Evolutionary conservation across 2,888 invertebrate genomes (phyloP).

Genomic region (Dryobotodes eremita): DNA sequence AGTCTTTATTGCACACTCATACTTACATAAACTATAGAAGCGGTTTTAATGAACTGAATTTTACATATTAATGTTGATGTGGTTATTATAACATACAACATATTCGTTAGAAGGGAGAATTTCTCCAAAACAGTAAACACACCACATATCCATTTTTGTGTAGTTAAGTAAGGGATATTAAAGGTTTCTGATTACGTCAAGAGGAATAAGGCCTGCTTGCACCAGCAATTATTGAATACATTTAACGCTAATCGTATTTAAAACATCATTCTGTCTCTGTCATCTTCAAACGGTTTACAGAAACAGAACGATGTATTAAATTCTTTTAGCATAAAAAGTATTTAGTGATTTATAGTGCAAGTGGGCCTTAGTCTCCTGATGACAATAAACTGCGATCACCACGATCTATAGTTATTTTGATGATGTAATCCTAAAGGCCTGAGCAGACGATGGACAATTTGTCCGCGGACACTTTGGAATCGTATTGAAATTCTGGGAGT

Average conservation of each 20-base stretch:
- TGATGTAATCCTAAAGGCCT: too few species aligned
- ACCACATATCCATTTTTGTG: background rate
- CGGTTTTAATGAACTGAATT: background rate
- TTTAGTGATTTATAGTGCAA: background rate
- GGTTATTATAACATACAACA: background rate
- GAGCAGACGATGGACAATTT: too few species aligned
- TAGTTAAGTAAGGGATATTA: background rate
- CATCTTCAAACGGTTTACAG: background rate
- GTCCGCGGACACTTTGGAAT: too few species aligned
- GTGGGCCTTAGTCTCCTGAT: background rate
- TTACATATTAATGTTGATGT: background rate
- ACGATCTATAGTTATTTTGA: background rate
- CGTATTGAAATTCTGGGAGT: too few species aligned
- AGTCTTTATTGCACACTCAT: background rate
- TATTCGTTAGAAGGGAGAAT: background rate
- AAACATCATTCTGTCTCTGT: background rate
- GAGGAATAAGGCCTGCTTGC: background rate
- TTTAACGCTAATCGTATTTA: background rate
- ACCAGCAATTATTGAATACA: background rate
- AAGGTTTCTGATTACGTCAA: background rate
- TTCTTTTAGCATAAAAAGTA: background rate
- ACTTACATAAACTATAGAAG: background rate
- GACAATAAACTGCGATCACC: background rate
- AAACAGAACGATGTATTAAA: background rate
- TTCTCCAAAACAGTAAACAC: background rate